Conservation (phyloP, 2,797 vertebrate genomes). For the Pseudochaenichthys georgianus region DNA sequence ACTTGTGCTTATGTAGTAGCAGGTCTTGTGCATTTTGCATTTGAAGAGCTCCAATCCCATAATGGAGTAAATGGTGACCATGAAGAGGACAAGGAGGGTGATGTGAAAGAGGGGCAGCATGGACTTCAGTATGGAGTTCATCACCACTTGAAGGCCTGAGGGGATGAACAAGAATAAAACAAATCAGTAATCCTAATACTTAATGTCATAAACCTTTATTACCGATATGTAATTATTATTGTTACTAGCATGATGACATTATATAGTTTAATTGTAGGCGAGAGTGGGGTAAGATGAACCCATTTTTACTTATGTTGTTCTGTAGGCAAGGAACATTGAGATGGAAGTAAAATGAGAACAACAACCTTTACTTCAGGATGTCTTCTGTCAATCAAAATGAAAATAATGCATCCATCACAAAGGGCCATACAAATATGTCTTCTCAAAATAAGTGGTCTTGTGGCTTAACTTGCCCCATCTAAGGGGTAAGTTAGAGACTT, state of each 20-base stretch:
- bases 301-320: no score
- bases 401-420: no score
- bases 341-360: no score
- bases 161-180: constrained; percentile 7
- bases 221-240: background rate
- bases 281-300: no score
- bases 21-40: constrained; percentile 97
- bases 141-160: constrained; percentile 93
- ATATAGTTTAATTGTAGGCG: background rate
- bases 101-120: constrained; percentile 95
- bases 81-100: constrained; percentile 92
- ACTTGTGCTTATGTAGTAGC: constrained; percentile 85
- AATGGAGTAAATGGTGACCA: constrained; percentile 96
- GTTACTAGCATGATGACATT: background rate
- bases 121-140: constrained; percentile 96
- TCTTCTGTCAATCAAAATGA: no score
- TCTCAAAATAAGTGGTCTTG: no score
- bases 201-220: background rate
- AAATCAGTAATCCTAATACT: background rate
- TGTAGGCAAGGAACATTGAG: no score
- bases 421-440: no score
- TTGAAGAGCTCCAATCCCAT: constrained; percentile 94
- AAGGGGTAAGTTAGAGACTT: no score
- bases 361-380: no score
- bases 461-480: no score